Conservation (phyloP, 2,797 vertebrate genomes). For the Hozukius guyotensis region DNA sequence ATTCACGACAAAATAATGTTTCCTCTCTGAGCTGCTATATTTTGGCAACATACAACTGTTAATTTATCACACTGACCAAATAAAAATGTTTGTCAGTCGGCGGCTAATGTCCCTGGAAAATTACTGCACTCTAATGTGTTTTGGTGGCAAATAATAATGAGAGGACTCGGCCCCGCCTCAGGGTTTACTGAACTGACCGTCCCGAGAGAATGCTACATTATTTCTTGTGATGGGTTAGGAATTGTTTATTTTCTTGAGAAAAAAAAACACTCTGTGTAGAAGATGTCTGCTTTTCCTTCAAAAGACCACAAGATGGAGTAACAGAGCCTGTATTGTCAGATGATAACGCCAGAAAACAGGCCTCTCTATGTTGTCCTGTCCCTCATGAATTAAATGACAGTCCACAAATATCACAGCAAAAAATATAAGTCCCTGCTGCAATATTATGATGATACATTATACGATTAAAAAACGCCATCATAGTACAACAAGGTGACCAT, state of each 20-base stretch:
- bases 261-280: rapidly evolving
- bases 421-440: slow-evolving; percentile 22
- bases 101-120: slow-evolving; percentile 19
- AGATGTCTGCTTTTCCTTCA: not conserved
- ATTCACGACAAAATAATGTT: slow-evolving; percentile 6
- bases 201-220: not conserved
- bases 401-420: slow-evolving; percentile 34
- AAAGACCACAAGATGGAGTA: slow-evolving; percentile 66
- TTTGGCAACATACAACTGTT: slow-evolving; percentile 4
- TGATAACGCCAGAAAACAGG: not conserved
- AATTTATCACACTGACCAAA: slow-evolving; percentile 42
- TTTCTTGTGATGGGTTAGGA: not conserved
- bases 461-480: slow-evolving; percentile 27
- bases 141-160: slow-evolving; percentile 46
- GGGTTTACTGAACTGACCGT: slow-evolving; percentile 19
- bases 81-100: slow-evolving; percentile 21
- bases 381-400: slow-evolving; percentile 9
- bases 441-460: slow-evolving; percentile 45
- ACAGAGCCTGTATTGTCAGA: slow-evolving; percentile 13
- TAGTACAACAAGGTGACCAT: slow-evolving; percentile 34
- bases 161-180: slow-evolving; percentile 11
- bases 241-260: slow-evolving; percentile 10
- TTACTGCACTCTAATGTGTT: slow-evolving; percentile 27
- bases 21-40: not conserved
- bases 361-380: not conserved